A percentile compares a stretch with the other conserved stretches of the same genome.
Conservation (phyloP, 2,888 invertebrate species). For the Cheilosia vernalis region DNA sequence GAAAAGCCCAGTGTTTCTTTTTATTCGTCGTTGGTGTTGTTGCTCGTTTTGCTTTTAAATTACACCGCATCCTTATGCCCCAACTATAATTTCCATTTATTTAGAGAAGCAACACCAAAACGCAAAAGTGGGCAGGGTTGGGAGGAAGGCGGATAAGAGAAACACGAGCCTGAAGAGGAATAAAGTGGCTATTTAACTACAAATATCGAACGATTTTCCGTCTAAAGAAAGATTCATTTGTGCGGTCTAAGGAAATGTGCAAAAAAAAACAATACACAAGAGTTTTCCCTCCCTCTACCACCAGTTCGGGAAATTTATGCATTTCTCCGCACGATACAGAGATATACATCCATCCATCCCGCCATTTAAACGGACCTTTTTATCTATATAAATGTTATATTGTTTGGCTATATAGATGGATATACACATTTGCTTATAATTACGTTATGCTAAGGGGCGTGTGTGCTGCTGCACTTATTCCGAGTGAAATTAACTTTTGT, state of each 20-base stretch:
- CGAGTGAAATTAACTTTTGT: slow-evolving; percentile 33
- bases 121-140: not conserved
- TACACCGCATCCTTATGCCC: slow-evolving; percentile 68
- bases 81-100: slow-evolving; percentile 69
- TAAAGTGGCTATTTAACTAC: slow-evolving; percentile 61
- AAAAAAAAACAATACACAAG: slow-evolving; percentile 25
- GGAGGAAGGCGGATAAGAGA: not conserved
- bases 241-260: slow-evolving; percentile 37
- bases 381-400: slow-evolving; percentile 46
- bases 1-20: slow-evolving; percentile 76
- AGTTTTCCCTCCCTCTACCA: slow-evolving; percentile 44
- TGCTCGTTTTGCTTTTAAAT: slow-evolving; percentile 54
- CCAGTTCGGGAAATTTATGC: slow-evolving; percentile 68
- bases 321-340: slow-evolving; percentile 48
- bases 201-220: slow-evolving; percentile 60
- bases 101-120: slow-evolving; percentile 37
- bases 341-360: slow-evolving; percentile 43
- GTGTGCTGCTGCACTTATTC: slow-evolving; percentile 38
- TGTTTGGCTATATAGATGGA: slow-evolving; percentile 37
- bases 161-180: slow-evolving; percentile 34
- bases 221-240: slow-evolving; percentile 61
- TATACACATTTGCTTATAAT: slow-evolving; percentile 59
- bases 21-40: not conserved
- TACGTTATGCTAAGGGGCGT: slow-evolving; percentile 49
- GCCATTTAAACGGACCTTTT: slow-evolving; percentile 67